These are phyloP conservation scores for Branchellion lobata DNA, from an alignment of 2,888 invertebrate genomes.

Conservation along the genomic window DNA sequence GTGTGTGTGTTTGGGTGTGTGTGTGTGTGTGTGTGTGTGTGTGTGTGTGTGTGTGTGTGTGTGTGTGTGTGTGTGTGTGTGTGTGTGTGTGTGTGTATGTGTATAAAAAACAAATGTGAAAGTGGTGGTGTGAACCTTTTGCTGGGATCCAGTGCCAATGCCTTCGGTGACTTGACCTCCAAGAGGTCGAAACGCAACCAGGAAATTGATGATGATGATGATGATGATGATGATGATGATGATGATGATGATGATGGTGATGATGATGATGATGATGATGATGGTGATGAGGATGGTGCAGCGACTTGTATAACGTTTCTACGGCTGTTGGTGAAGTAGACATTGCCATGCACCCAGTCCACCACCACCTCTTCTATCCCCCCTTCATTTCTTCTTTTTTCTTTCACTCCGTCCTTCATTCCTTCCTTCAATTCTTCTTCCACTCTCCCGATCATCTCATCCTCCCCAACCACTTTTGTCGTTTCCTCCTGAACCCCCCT, in stretches of 20 bases:
- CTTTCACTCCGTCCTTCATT: too few relatives aligned
- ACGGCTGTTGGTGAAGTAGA: neutral
- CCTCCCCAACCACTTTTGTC: too few relatives aligned
- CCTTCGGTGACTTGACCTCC: neutral
- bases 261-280: constrained; percentile 38
- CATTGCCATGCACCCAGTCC: neutral
- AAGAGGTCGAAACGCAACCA: neutral
- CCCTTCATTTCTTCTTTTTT: too few relatives aligned
- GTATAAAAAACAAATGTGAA: neutral
- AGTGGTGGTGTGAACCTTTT: neutral
- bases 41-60: too few relatives aligned
- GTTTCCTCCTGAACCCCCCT: too few relatives aligned
- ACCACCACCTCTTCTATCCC: neutral
- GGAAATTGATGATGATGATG: too few relatives aligned
- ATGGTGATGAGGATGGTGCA: neutral
- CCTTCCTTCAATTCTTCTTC: too few relatives aligned
- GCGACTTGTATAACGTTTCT: neutral
- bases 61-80: too few relatives aligned
- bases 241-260: constrained; percentile 38
- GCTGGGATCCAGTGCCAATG: neutral
- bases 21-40: too few relatives aligned
- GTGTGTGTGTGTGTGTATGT: too few relatives aligned
- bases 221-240: constrained; percentile 43
- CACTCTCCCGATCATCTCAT: too few relatives aligned
- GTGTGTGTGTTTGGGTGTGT: too few relatives aligned